Base-by-base conservation (phyloP, 1,140 invertebrate species). In the Onthophagus taurus region DNA sequence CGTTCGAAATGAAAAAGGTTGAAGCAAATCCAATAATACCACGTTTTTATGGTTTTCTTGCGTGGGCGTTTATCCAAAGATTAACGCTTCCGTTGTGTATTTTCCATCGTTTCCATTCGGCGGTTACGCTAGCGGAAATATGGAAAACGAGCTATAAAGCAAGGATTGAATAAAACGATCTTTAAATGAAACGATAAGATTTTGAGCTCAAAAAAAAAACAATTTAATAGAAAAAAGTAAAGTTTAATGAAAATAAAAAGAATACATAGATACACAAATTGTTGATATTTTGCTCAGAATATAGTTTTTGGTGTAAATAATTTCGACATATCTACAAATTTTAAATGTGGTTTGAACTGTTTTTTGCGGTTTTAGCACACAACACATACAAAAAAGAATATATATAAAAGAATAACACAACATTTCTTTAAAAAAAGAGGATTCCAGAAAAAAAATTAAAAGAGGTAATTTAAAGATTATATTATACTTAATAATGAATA, bases 101-200 rank as follows among this genome's bases (percentile, higher is more conserved):
- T 63, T 97, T 97, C 78, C 87, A 91, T 69, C 82, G 89, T 49
- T 97, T 97, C 80, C 93, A 97, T 70, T 95, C 91, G 21, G 89
- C 90, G 14, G 89, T 97, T 17, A 94, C 91, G 69, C 78, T 97
- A 48, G 92, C 92, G 50, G 93, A 97, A 69, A 94, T 97, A 47
- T 97, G 94, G 93, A 95, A 95, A 70, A 94, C 91, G 51, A 92
- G 89, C 61, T 97, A 97, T 76, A 93, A 92, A 72, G 83, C 86
- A 48, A 79, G 85, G 49, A 70, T 88, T 59, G 85, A 88, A 68
- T 87, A 82, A 76, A 19, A 20, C 26, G n/a, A n/a, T n/a, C n/a
- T n/a, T n/a, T n/a, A n/a, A n/a, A n/a, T n/a, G 21, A 13, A 38
- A 39, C 9, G 17, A 13, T 38, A 45, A 47, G 41, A 39, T 24